A percentile compares a stretch with the other conserved stretches of the same genome.
phyloP scores from a whole-genome alignment of 1,140 invertebrate genomes.

The Hestina assimilis region DNA sequence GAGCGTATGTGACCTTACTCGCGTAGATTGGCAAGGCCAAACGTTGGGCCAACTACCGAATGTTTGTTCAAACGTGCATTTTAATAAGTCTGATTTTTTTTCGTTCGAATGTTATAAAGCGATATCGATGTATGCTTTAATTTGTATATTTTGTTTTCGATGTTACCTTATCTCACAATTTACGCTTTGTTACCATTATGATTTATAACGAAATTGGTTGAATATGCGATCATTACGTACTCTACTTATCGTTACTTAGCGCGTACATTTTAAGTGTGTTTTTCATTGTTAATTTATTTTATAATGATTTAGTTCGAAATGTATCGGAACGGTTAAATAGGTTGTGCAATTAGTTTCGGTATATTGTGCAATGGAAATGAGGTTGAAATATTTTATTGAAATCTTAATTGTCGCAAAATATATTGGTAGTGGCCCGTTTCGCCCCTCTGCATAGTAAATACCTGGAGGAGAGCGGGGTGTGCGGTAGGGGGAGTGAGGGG shows the following conservation, averaged over 20 bases:
- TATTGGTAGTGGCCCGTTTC: slow-evolving; percentile 64
- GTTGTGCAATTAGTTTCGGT: slow-evolving; percentile 58
- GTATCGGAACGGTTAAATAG: slow-evolving; percentile 33
- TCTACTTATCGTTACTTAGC: slow-evolving; percentile 37
- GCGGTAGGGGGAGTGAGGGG: slow-evolving; percentile 24
- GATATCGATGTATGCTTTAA: slow-evolving; percentile 44
- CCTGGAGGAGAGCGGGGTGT: slow-evolving; percentile 39
- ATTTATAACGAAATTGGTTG: slow-evolving; percentile 46
- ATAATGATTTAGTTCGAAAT: slow-evolving; percentile 37
- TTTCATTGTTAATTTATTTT: slow-evolving; percentile 62
- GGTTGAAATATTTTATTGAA: slow-evolving; percentile 59
- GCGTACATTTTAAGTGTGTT: slow-evolving; percentile 32
- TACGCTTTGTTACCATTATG: slow-evolving; percentile 69
- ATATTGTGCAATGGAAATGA: slow-evolving; percentile 51
- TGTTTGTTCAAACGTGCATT: slow-evolving; percentile 54
- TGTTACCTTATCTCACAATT: slow-evolving; percentile 68
- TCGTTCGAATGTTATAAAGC: slow-evolving; percentile 44
- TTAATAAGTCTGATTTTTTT: slow-evolving; percentile 60
- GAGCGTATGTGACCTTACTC: slow-evolving; percentile 45
- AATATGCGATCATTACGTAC: slow-evolving; percentile 35
- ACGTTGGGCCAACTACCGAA: slow-evolving; percentile 46
- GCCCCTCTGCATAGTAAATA: slow-evolving; percentile 72
- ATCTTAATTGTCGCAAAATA: slow-evolving; percentile 73
- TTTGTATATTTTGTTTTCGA: slow-evolving; percentile 55
- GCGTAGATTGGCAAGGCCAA: slow-evolving; percentile 43